phyloP scores from a whole-genome alignment of 1,140 invertebrate genomes.

The Ceratina australensis region DNA sequence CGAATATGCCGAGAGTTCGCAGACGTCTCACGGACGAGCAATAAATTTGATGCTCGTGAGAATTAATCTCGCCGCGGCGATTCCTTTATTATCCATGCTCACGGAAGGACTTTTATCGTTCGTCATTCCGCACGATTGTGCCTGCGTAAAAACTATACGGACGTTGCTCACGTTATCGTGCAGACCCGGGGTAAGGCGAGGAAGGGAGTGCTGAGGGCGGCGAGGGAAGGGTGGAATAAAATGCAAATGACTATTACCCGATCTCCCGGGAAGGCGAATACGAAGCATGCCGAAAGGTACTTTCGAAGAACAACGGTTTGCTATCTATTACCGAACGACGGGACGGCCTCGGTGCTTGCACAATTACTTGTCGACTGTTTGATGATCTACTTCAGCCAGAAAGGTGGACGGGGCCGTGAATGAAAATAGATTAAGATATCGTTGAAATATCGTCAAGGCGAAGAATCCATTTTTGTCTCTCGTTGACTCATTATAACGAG shows the following conservation, averaged over 20 bases:
- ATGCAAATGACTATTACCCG: slow-evolving; percentile 60
- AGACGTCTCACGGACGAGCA: slow-evolving; percentile 4
- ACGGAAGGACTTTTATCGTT: slow-evolving; percentile 18
- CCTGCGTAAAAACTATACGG: not conserved
- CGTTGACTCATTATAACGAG: slow-evolving; percentile 22
- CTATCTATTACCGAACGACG: slow-evolving; percentile 56
- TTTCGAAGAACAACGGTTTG: slow-evolving; percentile 49
- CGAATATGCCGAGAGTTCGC: not conserved
- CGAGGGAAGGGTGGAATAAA: slow-evolving; percentile 44
- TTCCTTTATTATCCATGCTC: slow-evolving; percentile 20
- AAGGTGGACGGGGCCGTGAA: slow-evolving; percentile 15
- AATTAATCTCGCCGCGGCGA: slow-evolving; percentile 20
- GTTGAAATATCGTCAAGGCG: slow-evolving; percentile 50
- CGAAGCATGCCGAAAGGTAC: slow-evolving; percentile 47
- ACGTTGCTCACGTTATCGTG: not conserved
- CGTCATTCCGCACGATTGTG: slow-evolving; percentile 25
- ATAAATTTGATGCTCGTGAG: slow-evolving; percentile 10
- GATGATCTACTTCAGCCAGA: slow-evolving; percentile 53
- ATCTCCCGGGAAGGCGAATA: slow-evolving; percentile 50
- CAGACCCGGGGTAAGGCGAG: not conserved
- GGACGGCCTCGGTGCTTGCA: slow-evolving; percentile 50
- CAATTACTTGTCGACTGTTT: slow-evolving; percentile 62
- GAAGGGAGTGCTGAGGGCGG: not conserved
- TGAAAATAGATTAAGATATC: slow-evolving; percentile 57
- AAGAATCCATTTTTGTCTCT: slow-evolving; percentile 41